Percentiles rank a stretch among this genome's conserved stretches.
These are phyloP conservation scores for Lepidonotus clava DNA, from an alignment of 2,888 invertebrate genomes.

Conservation along the genomic window DNA sequence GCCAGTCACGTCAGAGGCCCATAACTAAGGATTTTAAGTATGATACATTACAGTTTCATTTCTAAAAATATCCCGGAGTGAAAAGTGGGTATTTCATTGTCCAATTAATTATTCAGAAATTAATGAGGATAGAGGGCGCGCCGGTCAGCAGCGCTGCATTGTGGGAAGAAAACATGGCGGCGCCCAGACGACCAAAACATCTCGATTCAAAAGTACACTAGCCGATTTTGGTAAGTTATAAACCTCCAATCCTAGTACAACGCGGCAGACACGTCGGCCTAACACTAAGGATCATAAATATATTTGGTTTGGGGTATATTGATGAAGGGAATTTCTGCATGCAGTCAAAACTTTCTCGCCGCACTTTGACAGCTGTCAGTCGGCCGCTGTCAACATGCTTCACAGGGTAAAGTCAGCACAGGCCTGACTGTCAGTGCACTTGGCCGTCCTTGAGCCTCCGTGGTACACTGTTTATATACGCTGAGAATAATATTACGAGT, in stretches of 20 bases:
- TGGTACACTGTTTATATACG: too few relatives aligned
- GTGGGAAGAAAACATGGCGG: slow-evolving; percentile 24
- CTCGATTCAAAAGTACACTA: neutral
- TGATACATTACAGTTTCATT: neutral
- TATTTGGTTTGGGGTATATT: neutral
- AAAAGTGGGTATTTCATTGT: neutral
- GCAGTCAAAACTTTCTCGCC: neutral
- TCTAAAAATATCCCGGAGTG: neutral
- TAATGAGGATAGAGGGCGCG: slow-evolving; percentile 23
- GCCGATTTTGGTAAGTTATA: neutral
- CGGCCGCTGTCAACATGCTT: neutral
- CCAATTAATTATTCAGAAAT: slow-evolving; percentile 42
- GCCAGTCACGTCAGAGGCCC: neutral
- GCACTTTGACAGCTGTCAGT: neutral
- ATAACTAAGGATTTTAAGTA: neutral
- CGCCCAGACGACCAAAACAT: neutral
- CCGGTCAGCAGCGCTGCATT: neutral
- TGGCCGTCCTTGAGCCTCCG: too few relatives aligned
- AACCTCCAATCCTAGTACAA: neutral
- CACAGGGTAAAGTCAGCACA: too few relatives aligned
- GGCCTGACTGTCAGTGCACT: too few relatives aligned
- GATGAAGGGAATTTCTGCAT: neutral
- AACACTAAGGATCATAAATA: neutral
- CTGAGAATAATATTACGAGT: too few relatives aligned
- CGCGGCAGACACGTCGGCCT: neutral